A percentile compares a stretch with the other conserved stretches of the same genome.
Evolutionary conservation across 2,113 vertebrate genomes (phyloP).

Genomic region (Indicator indicator): DNA sequence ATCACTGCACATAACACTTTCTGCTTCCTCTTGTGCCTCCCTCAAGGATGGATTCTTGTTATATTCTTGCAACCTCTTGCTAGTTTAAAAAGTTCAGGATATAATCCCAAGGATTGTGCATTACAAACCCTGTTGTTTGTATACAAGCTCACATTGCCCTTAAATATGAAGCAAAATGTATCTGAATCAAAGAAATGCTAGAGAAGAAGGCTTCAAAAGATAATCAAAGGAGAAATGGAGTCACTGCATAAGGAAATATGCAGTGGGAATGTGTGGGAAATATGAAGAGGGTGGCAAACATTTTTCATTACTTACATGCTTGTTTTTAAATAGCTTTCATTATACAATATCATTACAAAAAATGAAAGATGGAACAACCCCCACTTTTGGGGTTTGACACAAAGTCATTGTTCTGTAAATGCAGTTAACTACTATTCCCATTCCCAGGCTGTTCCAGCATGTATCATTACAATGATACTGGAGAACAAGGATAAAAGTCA

Average conservation of each 20-base stretch:
- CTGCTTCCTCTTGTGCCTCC: conserved; percentile 6
- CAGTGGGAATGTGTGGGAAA: neutral
- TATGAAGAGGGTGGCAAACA: neutral
- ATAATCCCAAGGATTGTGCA: neutral
- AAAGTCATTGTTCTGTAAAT: conserved; percentile 17
- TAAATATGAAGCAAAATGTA: neutral
- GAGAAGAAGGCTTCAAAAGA: neutral
- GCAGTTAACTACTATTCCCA: neutral
- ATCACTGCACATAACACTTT: conserved; percentile 25
- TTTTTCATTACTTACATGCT: neutral
- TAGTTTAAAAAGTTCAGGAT: neutral
- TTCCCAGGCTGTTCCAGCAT: neutral
- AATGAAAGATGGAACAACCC: neutral
- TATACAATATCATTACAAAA: neutral
- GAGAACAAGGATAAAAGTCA: conserved; percentile 5
- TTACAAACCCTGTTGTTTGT: neutral
- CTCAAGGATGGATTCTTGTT: neutral
- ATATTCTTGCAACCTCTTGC: neutral
- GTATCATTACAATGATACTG: neutral
- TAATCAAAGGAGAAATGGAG: neutral
- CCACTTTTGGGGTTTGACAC: neutral
- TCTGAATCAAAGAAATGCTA: neutral
- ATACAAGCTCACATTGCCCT: neutral
- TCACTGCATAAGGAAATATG: neutral
- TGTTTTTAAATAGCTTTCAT: neutral